Conservation (phyloP, 2,113 vertebrate species). For the Gopherus flavomarginatus region DNA sequence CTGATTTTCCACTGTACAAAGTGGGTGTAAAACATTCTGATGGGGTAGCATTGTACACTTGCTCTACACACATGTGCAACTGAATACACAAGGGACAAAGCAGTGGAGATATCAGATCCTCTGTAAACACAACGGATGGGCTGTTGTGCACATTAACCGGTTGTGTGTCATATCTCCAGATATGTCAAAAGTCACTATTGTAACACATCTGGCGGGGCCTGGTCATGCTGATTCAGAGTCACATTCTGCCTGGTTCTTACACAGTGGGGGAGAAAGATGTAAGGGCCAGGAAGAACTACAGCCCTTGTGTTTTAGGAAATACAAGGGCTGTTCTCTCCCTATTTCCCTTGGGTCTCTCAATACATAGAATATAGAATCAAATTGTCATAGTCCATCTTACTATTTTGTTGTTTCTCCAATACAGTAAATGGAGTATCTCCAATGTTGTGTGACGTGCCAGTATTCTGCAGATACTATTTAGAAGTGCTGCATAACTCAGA, state of each 20-base stretch:
- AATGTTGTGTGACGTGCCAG: background rate
- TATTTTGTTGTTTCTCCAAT: background rate
- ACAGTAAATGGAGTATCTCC: background rate
- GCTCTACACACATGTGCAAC: background rate
- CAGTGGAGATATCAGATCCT: background rate
- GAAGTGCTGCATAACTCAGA: background rate
- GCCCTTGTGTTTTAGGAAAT: background rate
- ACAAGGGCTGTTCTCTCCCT: background rate
- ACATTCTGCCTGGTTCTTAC: background rate
- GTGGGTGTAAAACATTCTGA: background rate
- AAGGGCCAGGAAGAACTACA: background rate
- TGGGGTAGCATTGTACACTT: rapidly evolving
- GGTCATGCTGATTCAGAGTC: background rate
- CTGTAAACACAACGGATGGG: rapidly evolving
- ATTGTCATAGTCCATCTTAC: background rate
- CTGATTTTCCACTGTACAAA: rapidly evolving
- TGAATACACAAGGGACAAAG: background rate
- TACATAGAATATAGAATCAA: background rate
- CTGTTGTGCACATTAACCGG: background rate
- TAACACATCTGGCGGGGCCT: background rate
- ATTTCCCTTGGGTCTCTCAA: background rate
- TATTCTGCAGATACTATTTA: background rate
- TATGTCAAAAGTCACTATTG: background rate
- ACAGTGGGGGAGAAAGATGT: too few species aligned
- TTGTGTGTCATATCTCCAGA: background rate